These are phyloP conservation scores for Drosophila ananassae DNA, from an alignment of 1,140 invertebrate species.

Conservation along the genomic window DNA sequence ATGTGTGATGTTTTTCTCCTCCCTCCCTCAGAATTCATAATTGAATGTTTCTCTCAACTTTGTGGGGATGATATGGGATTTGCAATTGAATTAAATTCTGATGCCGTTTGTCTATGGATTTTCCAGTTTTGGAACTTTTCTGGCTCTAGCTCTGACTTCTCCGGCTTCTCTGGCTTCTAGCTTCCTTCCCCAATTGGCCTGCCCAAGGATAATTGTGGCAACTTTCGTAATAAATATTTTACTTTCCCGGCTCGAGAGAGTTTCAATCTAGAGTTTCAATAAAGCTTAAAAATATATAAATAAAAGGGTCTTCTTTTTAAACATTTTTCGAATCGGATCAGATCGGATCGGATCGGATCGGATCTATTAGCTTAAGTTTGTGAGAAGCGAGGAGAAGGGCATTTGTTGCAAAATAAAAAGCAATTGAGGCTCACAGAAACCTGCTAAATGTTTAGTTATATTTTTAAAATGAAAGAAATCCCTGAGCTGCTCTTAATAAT, in stretches of 20 bases:
- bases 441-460: neutral
- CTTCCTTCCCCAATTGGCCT: too few species aligned
- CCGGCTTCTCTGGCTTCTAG: neutral
- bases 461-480: slow-evolving; percentile 14
- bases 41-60: slow-evolving; percentile 55
- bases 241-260: too few species aligned
- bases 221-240: too few species aligned
- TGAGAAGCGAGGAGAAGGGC: too few species aligned
- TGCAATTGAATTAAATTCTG: slow-evolving; percentile 56
- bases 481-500: neutral
- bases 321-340: too few species aligned
- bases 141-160: neutral
- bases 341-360: too few species aligned
- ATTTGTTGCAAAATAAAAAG: too few species aligned
- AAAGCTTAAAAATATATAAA: too few species aligned
- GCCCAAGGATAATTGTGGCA: neutral
- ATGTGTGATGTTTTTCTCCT: slow-evolving; percentile 21
- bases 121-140: slow-evolving; percentile 30
- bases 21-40: slow-evolving; percentile 49
- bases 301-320: too few species aligned
- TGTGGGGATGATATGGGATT: slow-evolving; percentile 52
- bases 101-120: slow-evolving; percentile 49
- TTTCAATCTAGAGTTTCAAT: too few species aligned
- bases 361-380: too few species aligned
- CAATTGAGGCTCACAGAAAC: neutral